phyloP scores from a whole-genome alignment of 1,140 invertebrate species.

The Calycopis cecrops region DNA sequence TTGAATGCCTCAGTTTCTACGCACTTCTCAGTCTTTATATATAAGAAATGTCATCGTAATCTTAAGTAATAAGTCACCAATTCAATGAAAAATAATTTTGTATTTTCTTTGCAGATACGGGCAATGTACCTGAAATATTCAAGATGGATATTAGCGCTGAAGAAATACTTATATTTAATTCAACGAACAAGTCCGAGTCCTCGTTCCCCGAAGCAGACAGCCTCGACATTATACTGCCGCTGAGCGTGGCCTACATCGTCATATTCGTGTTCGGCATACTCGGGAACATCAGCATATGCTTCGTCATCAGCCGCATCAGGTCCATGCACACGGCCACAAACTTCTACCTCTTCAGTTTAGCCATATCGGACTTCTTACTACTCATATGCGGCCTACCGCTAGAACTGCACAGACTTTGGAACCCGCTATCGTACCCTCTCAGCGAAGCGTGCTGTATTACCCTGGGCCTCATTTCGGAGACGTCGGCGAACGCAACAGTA shows the following conservation, averaged over 20 bases:
- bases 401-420: constrained; percentile 88
- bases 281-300: constrained; percentile 90
- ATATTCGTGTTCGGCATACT: constrained; percentile 89
- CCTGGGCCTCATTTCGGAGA: constrained; percentile 87
- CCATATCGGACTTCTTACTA: constrained; percentile 91
- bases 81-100: constrained; percentile 16
- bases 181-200: constrained; percentile 19
- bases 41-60: no score
- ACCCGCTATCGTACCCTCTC: constrained; percentile 84
- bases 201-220: constrained; percentile 63
- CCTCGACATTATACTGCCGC: constrained; percentile 76
- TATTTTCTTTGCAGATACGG: constrained; percentile 37
- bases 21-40: no score
- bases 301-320: constrained; percentile 88
- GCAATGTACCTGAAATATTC: constrained; percentile 21
- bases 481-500: constrained; percentile 94
- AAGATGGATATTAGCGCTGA: constrained; percentile 45
- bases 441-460: constrained; percentile 86
- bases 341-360: constrained; percentile 91
- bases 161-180: constrained; percentile 24
- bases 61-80: no score
- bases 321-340: constrained; percentile 91
- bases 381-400: constrained; percentile 85
- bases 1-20: no score
- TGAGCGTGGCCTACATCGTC: constrained; percentile 83